These are phyloP conservation scores for Calyptommatus sinebrachiatus DNA, from an alignment of 2,113 vertebrate genomes.

Conservation along the genomic window DNA sequence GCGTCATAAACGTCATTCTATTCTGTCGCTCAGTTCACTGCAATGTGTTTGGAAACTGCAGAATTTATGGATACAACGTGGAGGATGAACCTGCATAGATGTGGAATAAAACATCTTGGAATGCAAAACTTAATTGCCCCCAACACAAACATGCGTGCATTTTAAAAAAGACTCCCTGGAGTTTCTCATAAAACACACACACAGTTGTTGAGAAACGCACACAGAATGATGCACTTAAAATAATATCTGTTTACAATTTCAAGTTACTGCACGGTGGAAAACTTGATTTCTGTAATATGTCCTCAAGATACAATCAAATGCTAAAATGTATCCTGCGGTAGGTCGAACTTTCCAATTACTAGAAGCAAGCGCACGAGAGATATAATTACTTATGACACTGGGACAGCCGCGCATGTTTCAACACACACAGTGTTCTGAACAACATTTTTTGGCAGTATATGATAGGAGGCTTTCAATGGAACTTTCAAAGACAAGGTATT, in stretches of 20 bases:
- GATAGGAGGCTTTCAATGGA: slow-evolving; percentile 75
- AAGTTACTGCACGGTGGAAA: slow-evolving; percentile 69
- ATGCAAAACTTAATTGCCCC: slow-evolving; percentile 48
- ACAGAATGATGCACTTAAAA: slow-evolving; percentile 64
- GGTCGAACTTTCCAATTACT: slow-evolving; percentile 79
- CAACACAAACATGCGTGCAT: slow-evolving; percentile 26
- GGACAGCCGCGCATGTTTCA: slow-evolving; percentile 80
- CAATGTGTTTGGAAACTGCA: slow-evolving; percentile 38
- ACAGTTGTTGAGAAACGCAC: slow-evolving; percentile 59
- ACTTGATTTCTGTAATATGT: slow-evolving; percentile 70
- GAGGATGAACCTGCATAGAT: slow-evolving; percentile 45
- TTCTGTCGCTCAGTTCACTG: background rate
- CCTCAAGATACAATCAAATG: slow-evolving; percentile 74
- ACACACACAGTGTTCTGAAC: slow-evolving; percentile 72
- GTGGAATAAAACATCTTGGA: slow-evolving; percentile 45
- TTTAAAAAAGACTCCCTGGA: slow-evolving; percentile 49
- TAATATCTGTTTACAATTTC: slow-evolving; percentile 72
- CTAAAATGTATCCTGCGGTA: slow-evolving; percentile 73
- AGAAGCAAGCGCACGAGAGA: slow-evolving; percentile 78
- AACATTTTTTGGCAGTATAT: slow-evolving; percentile 77
- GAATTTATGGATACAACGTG: slow-evolving; percentile 20
- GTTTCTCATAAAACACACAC: slow-evolving; percentile 52
- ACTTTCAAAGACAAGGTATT: slow-evolving; percentile 71
- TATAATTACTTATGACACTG: slow-evolving; percentile 90
- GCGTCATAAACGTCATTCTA: background rate